Conservation (phyloP, 2,113 vertebrate genomes). For the Neoarius graeffei region DNA sequence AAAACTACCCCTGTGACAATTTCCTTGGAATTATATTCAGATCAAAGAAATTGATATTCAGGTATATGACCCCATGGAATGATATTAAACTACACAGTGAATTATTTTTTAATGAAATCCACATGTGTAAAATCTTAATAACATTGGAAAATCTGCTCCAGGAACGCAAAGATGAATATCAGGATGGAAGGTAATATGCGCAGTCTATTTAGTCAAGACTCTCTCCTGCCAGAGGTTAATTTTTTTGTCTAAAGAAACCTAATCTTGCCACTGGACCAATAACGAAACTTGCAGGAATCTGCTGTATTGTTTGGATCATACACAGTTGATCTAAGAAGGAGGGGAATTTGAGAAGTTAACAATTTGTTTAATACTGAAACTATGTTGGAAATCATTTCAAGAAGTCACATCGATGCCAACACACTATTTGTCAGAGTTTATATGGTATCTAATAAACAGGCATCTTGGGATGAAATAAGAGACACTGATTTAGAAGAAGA, state of each 20-base stretch:
- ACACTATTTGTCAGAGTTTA: background rate
- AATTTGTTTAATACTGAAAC: slow-evolving; percentile 26
- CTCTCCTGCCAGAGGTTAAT: slow-evolving; percentile 4
- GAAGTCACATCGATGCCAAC: background rate
- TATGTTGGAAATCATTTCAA: slow-evolving; percentile 15
- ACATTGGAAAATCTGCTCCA: slow-evolving; percentile 19
- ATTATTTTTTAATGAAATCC: slow-evolving; percentile 7
- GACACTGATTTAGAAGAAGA: background rate
- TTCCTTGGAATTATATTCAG: background rate
- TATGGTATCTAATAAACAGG: background rate
- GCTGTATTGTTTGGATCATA: slow-evolving; percentile 29
- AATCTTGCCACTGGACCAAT: background rate
- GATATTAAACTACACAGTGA: slow-evolving; percentile 1
- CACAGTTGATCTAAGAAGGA: background rate
- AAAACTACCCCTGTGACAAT: background rate
- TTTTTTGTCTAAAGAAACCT: slow-evolving; percentile 22
- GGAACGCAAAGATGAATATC: slow-evolving; percentile 7
- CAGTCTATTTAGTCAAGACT: slow-evolving; percentile 8
- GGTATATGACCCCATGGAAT: background rate
- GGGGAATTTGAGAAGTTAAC: background rate
- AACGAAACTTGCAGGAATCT: slow-evolving; percentile 2
- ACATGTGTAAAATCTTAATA: slow-evolving; percentile 5
- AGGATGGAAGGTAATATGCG: background rate
- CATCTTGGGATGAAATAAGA: background rate
- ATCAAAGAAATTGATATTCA: background rate